Conservation (phyloP, 2,113 vertebrate genomes). For the Oryzias woworae region DNA sequence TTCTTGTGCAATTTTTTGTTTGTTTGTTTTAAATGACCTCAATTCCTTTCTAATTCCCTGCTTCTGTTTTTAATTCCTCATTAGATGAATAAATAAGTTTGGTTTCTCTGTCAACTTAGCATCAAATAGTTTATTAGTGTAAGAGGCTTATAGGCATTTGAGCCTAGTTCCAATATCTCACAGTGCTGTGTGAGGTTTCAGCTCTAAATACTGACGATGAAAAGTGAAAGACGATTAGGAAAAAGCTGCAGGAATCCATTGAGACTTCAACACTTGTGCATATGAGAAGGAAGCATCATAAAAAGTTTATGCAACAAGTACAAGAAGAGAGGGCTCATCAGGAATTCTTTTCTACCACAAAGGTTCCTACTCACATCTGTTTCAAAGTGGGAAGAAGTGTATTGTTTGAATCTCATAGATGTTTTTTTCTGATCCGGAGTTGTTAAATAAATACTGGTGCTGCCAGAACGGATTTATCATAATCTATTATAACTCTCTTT, state of each 20-base stretch:
- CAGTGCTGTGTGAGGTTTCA: constrained; percentile 41
- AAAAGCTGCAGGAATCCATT: constrained; percentile 32
- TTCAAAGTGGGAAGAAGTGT: not conserved
- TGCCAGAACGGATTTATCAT: constrained; percentile 6
- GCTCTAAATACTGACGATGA: constrained; percentile 39
- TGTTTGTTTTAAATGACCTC: constrained; percentile 10
- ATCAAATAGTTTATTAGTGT: constrained; percentile 57
- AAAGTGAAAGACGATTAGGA: constrained; percentile 53
- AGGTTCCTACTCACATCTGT: constrained; percentile 21
- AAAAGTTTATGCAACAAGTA: constrained; percentile 52
- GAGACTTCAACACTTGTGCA: constrained; percentile 16
- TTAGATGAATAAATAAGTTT: constrained; percentile 43
- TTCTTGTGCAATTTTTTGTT: not conserved
- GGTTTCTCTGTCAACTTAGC: constrained; percentile 48
- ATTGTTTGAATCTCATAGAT: not conserved
- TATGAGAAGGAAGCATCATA: constrained; percentile 29
- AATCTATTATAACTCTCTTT: not conserved
- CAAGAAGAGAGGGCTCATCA: constrained; percentile 1
- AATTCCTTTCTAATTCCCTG: constrained; percentile 45
- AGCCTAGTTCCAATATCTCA: constrained; percentile 48
- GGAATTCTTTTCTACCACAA: constrained; percentile 3
- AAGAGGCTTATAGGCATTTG: constrained; percentile 73
- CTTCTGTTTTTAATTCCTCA: constrained; percentile 48
- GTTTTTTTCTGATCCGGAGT: constrained; percentile 8
- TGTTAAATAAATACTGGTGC: constrained; percentile 25